phyloP scores from a whole-genome alignment of 2,888 invertebrate species.

The Ophion costatus region DNA sequence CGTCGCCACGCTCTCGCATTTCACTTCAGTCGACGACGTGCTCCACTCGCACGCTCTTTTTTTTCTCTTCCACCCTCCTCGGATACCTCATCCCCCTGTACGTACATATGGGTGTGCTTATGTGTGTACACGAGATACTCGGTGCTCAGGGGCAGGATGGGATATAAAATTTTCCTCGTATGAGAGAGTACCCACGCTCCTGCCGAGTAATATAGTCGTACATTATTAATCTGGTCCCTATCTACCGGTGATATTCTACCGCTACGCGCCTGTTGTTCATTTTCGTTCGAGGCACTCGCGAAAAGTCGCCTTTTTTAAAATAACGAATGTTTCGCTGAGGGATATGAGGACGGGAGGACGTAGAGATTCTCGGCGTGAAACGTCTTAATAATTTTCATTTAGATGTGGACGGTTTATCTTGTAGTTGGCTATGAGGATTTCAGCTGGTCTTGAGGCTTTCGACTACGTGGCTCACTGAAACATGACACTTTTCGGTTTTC shows the following conservation, averaged over 20 bases:
- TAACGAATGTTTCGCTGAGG: conserved; percentile 17
- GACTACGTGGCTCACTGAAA: too few relatives aligned
- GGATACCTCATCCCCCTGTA: background rate
- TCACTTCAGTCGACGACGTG: conserved; percentile 53
- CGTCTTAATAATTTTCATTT: too few relatives aligned
- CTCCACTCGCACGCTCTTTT: conserved; percentile 18
- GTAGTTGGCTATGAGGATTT: too few relatives aligned
- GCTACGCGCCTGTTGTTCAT: background rate
- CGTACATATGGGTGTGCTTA: background rate
- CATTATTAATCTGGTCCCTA: conserved; percentile 55
- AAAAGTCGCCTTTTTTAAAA: conserved; percentile 2
- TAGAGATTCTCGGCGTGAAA: too few relatives aligned
- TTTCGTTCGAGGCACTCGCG: conserved; percentile 18
- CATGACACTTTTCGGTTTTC: too few relatives aligned
- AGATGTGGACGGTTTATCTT: too few relatives aligned
- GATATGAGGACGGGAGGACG: background rate
- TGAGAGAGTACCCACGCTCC: conserved; percentile 25
- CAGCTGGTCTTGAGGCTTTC: too few relatives aligned
- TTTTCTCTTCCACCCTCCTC: background rate
- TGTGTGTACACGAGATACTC: conserved; percentile 31
- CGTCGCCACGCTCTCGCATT: conserved; percentile 52
- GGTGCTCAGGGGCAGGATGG: conserved; percentile 21
- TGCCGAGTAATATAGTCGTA: conserved; percentile 41
- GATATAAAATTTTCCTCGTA: conserved; percentile 44
- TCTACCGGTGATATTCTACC: conserved; percentile 33